Evolutionary conservation across 2,888 invertebrate species (phyloP).

Genomic region (Ischnura elegans): DNA sequence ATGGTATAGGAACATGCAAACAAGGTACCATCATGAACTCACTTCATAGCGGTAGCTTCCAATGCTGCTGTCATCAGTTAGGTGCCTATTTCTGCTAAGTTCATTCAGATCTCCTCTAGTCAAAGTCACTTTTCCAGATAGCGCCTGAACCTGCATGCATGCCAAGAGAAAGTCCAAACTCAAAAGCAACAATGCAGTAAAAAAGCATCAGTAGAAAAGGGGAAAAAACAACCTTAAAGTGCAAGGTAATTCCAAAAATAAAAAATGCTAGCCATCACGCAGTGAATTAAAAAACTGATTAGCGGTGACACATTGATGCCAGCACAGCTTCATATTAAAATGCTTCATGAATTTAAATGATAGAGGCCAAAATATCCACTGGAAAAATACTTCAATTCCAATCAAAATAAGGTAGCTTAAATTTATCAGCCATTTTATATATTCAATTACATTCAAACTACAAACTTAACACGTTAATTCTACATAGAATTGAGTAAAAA

Average conservation of each 20-base stretch:
- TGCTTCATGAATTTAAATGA: too few species aligned
- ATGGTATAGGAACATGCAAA: background rate
- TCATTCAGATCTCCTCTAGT: constrained; percentile 77
- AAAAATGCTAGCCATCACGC: background rate
- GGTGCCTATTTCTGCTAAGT: constrained; percentile 80
- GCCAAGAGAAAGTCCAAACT: constrained; percentile 42
- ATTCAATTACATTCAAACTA: background rate
- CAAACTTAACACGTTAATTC: too few species aligned
- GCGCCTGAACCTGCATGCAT: constrained; percentile 73
- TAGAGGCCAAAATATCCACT: background rate
- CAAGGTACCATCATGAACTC: constrained; percentile 73
- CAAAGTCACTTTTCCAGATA: constrained; percentile 77
- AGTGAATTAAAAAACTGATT: background rate
- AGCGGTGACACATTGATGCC: background rate
- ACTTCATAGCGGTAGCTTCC: constrained; percentile 86
- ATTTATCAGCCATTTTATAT: background rate
- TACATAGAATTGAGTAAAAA: background rate
- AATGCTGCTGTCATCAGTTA: constrained; percentile 85
- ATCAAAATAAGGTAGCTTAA: background rate
- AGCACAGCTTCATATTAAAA: background rate
- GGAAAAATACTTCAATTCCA: background rate
- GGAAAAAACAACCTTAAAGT: constrained; percentile 33
- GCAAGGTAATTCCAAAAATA: background rate
- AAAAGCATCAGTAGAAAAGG: constrained; percentile 69
- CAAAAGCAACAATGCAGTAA: constrained; percentile 68